Evolutionary conservation across 2,113 vertebrate species (phyloP).

Genomic region (Oreochromis niloticus): DNA sequence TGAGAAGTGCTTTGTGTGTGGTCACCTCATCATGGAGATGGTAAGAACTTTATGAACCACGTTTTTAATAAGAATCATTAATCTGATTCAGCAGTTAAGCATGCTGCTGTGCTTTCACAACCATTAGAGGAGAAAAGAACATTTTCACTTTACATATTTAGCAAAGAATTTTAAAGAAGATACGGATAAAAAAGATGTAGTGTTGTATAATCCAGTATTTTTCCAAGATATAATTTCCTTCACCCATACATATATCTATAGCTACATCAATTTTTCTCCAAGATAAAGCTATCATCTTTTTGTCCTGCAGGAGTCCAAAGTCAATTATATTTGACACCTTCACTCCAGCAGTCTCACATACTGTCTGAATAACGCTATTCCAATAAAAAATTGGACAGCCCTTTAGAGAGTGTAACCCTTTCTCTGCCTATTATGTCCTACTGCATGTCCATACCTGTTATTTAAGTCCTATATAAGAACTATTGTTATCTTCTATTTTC

Average conservation of each 20-base stretch:
- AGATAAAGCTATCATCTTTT: background rate
- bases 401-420: background rate
- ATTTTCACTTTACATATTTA: background rate
- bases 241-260: background rate
- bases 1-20: constrained; percentile 98
- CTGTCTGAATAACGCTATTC: background rate
- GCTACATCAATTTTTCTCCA: background rate
- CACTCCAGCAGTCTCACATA: background rate
- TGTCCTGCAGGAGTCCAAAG: background rate
- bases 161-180: background rate
- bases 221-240: background rate
- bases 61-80: background rate
- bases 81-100: background rate
- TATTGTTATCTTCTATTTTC: background rate
- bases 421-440: background rate
- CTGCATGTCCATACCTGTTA: background rate
- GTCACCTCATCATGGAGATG: constrained; percentile 99
- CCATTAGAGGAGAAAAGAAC: background rate
- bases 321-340: background rate
- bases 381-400: background rate
- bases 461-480: background rate
- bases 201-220: background rate
- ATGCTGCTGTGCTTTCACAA: background rate
- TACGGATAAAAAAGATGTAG: background rate
- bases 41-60: constrained; percentile 68